phyloP scores from a whole-genome alignment of 2,888 invertebrate genomes.

The Cantharis nigra region DNA sequence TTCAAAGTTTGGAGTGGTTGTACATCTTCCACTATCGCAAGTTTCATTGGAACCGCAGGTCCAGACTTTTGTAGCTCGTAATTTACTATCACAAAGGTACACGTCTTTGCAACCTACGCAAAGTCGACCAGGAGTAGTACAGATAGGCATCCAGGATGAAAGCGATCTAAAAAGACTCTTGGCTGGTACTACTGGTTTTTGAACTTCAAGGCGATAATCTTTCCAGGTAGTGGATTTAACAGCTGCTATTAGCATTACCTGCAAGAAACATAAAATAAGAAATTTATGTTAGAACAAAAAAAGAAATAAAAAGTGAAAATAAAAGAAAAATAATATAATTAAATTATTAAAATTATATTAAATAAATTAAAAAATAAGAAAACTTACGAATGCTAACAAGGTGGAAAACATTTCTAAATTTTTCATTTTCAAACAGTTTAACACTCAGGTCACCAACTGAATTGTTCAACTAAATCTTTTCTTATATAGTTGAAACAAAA shows the following conservation, averaged over 20 bases:
- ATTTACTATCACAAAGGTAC: neutral
- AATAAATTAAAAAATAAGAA: no score
- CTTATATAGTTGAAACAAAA: no score
- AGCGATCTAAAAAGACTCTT: no score
- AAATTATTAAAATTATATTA: no score
- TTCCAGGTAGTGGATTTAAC: neutral
- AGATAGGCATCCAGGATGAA: neutral
- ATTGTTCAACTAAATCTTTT: no score
- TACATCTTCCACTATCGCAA: neutral
- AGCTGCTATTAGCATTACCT: neutral
- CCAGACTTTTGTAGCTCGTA: neutral
- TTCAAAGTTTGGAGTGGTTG: neutral
- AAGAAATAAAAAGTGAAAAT: no score
- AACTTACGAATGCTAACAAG: no score
- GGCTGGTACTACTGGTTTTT: neutral
- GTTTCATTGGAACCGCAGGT: neutral
- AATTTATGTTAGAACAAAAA: no score
- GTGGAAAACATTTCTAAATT: no score
- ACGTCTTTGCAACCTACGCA: neutral
- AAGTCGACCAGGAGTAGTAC: neutral
- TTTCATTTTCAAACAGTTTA: no score
- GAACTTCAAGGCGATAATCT: neutral
- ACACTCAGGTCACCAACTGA: no score
- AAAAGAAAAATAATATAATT: no score
- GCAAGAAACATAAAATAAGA: neutral